These are phyloP conservation scores for Hoplias malabaricus DNA, from an alignment of 2,113 vertebrate genomes.

Conservation along the genomic window DNA sequence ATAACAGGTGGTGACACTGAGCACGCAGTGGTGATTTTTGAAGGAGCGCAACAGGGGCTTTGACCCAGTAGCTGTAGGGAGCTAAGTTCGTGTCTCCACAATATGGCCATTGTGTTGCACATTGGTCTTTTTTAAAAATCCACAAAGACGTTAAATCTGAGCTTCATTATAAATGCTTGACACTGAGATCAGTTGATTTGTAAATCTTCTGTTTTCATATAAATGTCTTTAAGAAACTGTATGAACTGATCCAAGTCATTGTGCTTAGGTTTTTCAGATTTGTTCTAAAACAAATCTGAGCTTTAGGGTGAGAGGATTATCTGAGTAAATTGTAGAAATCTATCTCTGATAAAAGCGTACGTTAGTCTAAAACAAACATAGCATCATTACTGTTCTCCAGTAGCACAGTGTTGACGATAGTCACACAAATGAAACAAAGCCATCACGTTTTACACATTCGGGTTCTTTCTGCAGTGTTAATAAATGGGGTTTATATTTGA, in stretches of 20 bases:
- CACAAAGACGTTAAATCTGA: too few species aligned
- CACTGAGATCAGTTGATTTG: too few species aligned
- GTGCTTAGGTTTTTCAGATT: too few species aligned
- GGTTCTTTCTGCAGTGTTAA: conserved; percentile 14
- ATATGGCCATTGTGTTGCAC: conserved; percentile 10
- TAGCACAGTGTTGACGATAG: background rate
- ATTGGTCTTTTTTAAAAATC: conserved; percentile 1
- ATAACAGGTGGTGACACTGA: conserved; percentile 68
- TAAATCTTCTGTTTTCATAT: too few species aligned
- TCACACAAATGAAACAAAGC: conserved; percentile 1
- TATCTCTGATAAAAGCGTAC: background rate
- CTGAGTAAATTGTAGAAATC: background rate
- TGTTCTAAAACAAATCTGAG: background rate
- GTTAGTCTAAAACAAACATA: conserved; percentile 8
- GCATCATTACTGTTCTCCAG: background rate
- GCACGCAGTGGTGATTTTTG: conserved; percentile 61
- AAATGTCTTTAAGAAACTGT: too few species aligned
- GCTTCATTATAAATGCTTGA: too few species aligned
- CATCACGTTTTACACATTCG: conserved; percentile 13
- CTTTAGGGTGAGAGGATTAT: background rate
- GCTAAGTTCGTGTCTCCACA: conserved; percentile 45
- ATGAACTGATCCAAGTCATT: too few species aligned
- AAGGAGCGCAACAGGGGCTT: conserved; percentile 56
- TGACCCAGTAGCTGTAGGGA: conserved; percentile 58
- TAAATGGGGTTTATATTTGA: conserved; percentile 42